Conservation (phyloP, 2,113 vertebrate species). For the Siniperca chuatsi region DNA sequence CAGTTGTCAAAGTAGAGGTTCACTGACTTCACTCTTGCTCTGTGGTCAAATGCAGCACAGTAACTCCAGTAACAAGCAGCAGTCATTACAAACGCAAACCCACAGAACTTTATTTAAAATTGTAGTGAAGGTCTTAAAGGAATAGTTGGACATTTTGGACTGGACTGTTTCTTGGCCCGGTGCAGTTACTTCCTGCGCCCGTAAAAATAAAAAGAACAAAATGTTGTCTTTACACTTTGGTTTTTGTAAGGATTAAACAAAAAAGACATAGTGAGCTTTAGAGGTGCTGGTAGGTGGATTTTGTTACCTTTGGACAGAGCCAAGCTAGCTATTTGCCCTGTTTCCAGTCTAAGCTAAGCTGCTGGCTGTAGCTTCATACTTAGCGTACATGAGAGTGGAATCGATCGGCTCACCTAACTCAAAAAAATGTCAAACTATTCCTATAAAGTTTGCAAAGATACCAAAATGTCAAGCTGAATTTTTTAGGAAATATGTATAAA, state of each 20-base stretch:
- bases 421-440: background rate
- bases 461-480: background rate
- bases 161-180: background rate
- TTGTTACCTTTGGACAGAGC: background rate
- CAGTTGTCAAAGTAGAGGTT: slow-evolving; percentile 6
- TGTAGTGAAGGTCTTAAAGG: background rate
- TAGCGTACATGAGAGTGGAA: background rate
- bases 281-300: background rate
- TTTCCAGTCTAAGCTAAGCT: background rate
- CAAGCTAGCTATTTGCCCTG: background rate
- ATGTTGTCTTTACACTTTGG: background rate
- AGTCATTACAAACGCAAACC: background rate
- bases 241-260: background rate
- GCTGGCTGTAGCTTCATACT: background rate
- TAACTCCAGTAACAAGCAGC: background rate
- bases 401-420: background rate
- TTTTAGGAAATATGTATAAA: too few species aligned
- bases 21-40: slow-evolving; percentile 1
- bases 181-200: background rate
- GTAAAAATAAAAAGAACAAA: background rate
- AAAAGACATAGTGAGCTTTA: background rate
- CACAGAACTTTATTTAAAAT: too few species aligned
- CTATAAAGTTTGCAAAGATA: background rate
- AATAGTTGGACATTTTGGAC: background rate
- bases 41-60: slow-evolving; percentile 2